Conservation (phyloP, 1,140 invertebrate genomes). For the Brachionus plicatilis region DNA sequence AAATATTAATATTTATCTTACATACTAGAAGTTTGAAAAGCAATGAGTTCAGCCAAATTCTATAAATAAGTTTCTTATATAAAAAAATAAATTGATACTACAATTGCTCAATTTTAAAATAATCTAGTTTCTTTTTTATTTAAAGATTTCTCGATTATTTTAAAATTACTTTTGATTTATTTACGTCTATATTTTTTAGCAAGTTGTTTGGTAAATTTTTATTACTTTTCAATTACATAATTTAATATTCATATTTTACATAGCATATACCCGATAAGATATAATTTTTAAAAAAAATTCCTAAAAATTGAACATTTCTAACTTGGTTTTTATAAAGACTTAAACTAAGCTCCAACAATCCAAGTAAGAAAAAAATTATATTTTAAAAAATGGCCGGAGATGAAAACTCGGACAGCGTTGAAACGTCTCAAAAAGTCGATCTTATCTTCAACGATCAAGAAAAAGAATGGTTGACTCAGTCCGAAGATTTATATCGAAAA, state of each 20-base stretch:
- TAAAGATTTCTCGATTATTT: not conserved
- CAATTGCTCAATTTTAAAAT: not conserved
- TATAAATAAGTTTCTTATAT: not conserved
- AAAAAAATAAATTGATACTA: too few relatives aligned
- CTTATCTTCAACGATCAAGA: slow-evolving; percentile 7
- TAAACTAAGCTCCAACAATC: not conserved
- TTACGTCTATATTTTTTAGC: not conserved
- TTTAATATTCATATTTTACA: not conserved
- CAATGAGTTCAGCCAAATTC: not conserved
- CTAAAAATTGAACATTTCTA: not conserved
- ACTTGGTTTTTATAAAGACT: not conserved
- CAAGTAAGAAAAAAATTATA: not conserved
- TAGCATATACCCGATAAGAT: not conserved
- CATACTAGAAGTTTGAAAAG: not conserved
- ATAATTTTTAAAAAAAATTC: not conserved
- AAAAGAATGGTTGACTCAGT: slow-evolving; percentile 21
- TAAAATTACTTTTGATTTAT: not conserved
- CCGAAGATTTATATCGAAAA: not conserved
- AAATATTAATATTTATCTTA: not conserved
- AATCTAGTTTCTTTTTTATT: not conserved
- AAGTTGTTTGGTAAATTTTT: not conserved
- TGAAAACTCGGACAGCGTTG: not conserved
- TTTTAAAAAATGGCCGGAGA: not conserved
- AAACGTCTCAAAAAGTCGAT: not conserved
- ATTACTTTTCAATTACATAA: not conserved